Conservation (phyloP, 2,113 vertebrate genomes). For the Otus sunia region DNA sequence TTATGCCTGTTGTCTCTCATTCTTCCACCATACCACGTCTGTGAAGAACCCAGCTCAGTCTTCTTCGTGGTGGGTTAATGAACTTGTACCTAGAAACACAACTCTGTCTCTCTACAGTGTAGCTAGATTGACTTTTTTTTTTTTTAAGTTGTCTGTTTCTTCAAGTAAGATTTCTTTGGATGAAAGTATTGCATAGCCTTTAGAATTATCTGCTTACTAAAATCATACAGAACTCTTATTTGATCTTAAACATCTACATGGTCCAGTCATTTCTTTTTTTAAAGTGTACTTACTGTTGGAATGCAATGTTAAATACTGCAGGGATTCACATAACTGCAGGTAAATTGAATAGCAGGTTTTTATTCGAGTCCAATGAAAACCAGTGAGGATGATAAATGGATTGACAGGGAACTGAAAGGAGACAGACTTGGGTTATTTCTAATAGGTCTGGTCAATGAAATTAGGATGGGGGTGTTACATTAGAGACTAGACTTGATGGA, state of each 20-base stretch:
- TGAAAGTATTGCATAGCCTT: background rate
- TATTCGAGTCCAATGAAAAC: background rate
- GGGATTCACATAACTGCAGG: background rate
- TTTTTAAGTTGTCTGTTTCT: background rate
- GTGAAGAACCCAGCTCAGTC: background rate
- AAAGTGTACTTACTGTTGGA: background rate
- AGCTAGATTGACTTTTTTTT: background rate
- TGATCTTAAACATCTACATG: background rate
- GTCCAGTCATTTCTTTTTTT: background rate
- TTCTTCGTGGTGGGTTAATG: background rate
- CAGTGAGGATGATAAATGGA: background rate
- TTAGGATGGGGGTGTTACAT: background rate
- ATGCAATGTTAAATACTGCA: background rate
- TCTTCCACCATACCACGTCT: background rate
- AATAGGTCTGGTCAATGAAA: background rate
- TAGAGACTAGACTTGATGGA: background rate
- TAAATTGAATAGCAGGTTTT: background rate
- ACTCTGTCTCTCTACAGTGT: background rate
- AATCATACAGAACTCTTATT: background rate
- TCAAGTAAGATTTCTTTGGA: background rate
- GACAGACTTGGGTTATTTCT: background rate
- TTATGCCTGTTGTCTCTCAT: background rate
- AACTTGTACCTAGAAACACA: background rate
- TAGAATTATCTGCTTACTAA: background rate
- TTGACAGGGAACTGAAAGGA: background rate